Conservation (phyloP, 2,888 invertebrate genomes). For the Drosophila rellima region DNA sequence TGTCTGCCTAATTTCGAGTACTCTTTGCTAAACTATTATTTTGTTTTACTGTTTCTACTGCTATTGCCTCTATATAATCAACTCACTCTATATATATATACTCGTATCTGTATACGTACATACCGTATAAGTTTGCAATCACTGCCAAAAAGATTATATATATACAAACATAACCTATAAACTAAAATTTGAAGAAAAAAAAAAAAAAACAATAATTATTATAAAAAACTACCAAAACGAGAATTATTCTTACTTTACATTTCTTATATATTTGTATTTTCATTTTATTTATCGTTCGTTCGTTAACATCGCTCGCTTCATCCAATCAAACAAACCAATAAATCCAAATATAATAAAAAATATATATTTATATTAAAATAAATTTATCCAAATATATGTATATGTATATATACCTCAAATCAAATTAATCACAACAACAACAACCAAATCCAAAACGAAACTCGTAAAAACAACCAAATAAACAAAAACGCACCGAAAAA, state of each 20-base stretch:
- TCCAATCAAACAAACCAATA: slow-evolving; percentile 76
- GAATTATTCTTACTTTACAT: slow-evolving; percentile 82
- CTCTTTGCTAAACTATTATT: slow-evolving; percentile 70
- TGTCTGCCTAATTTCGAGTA: slow-evolving; percentile 75
- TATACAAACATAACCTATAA: slow-evolving; percentile 41
- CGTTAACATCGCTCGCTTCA: slow-evolving; percentile 83
- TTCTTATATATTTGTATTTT: slow-evolving; percentile 85
- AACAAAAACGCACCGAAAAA: slow-evolving; percentile 38
- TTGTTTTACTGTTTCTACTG: slow-evolving; percentile 71
- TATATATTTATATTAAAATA: slow-evolving; percentile 48
- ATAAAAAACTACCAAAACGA: slow-evolving; percentile 60
- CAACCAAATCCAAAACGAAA: slow-evolving; percentile 43
- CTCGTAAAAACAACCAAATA: slow-evolving; percentile 24
- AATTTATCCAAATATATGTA: slow-evolving; percentile 34
- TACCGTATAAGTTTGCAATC: slow-evolving; percentile 37
- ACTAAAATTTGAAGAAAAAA: slow-evolving; percentile 29
- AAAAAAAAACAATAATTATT: slow-evolving; percentile 39
- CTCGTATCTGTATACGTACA: slow-evolving; percentile 47
- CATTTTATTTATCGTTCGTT: slow-evolving; percentile 85
- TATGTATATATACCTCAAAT: slow-evolving; percentile 61
- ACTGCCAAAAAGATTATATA: slow-evolving; percentile 44
- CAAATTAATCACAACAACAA: slow-evolving; percentile 57
- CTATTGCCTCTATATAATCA: slow-evolving; percentile 63
- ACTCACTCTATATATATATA: slow-evolving; percentile 47
- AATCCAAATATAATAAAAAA: slow-evolving; percentile 60